phyloP scores from a whole-genome alignment of 1,140 invertebrate genomes.

The Drosophila biarmipes region DNA sequence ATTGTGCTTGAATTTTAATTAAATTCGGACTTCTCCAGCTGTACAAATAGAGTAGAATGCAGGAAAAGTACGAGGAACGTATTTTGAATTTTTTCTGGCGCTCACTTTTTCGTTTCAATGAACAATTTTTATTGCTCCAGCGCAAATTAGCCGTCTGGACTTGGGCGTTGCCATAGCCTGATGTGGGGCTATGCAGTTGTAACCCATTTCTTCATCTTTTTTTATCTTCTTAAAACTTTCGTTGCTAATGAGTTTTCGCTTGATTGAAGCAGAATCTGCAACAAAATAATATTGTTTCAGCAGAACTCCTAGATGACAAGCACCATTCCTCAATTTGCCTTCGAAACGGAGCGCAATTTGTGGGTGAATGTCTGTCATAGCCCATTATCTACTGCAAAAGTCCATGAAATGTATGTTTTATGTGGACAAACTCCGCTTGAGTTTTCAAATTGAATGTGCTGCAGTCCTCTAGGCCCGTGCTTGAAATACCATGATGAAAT shows the following conservation, averaged over 20 bases:
- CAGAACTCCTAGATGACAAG: not conserved
- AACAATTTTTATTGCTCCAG: conserved; percentile 32
- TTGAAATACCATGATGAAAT: conserved; percentile 57
- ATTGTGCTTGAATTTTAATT: conserved; percentile 23
- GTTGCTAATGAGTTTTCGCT: conserved; percentile 17
- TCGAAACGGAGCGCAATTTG: not conserved
- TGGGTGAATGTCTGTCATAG: conserved; percentile 1
- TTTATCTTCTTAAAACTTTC: not conserved
- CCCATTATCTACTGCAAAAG: conserved; percentile 13
- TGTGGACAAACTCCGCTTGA: conserved; percentile 4
- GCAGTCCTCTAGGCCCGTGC: conserved; percentile 20
- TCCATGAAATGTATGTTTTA: conserved; percentile 15
- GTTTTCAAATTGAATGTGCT: conserved; percentile 17
- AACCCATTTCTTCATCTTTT: conserved; percentile 4
- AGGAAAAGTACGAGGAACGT: not conserved
- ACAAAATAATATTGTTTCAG: conserved; percentile 19
- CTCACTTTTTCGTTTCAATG: conserved; percentile 32
- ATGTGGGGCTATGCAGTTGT: not conserved
- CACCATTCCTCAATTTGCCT: not conserved
- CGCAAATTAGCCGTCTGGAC: conserved; percentile 8
- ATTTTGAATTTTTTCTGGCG: conserved; percentile 5
- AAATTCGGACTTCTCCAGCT: conserved; percentile 23
- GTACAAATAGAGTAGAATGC: conserved; percentile 14
- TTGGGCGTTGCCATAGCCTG: not conserved
- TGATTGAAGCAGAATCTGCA: conserved; percentile 1